A percentile compares a stretch with the other conserved stretches of the same genome.
Conservation (phyloP, 2,113 vertebrate genomes). For the Alligator sinensis region DNA sequence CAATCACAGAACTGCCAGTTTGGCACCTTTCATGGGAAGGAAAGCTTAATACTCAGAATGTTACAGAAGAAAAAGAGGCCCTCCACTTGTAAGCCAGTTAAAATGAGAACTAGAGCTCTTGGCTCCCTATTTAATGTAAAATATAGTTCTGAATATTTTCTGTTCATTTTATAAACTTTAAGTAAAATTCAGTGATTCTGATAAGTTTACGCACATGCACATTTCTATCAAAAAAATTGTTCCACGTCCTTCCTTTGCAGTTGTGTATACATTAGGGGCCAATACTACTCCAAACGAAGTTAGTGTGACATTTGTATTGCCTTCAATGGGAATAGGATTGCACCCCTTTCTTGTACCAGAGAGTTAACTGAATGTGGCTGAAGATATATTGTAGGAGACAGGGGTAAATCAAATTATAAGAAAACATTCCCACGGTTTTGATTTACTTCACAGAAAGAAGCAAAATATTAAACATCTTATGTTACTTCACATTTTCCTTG, state of each 20-base stretch:
- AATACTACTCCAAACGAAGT: conserved; percentile 2
- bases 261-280: not conserved
- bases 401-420: conserved; percentile 77
- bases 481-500: conserved; percentile 76
- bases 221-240: conserved; percentile 11
- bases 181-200: conserved; percentile 7
- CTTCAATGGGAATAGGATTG: not conserved
- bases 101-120: conserved; percentile 19
- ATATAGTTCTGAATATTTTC: conserved; percentile 6
- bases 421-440: conserved; percentile 83
- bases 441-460: conserved; percentile 82
- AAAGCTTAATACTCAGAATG: not conserved
- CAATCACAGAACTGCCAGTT: not conserved
- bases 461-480: conserved; percentile 79
- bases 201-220: not conserved
- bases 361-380: conserved; percentile 69
- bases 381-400: conserved; percentile 76
- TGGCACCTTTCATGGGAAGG: not conserved
- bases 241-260: conserved; percentile 59
- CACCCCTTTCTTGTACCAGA: conserved; percentile 58
- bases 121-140: not conserved
- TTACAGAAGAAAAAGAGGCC: conserved; percentile 1
- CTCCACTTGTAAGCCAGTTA: conserved; percentile 47
- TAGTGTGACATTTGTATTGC: conserved; percentile 46
- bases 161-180: conserved; percentile 23